These are phyloP conservation scores for Pharmacophagus antenor DNA, from an alignment of 2,888 invertebrate genomes.

Conservation along the genomic window DNA sequence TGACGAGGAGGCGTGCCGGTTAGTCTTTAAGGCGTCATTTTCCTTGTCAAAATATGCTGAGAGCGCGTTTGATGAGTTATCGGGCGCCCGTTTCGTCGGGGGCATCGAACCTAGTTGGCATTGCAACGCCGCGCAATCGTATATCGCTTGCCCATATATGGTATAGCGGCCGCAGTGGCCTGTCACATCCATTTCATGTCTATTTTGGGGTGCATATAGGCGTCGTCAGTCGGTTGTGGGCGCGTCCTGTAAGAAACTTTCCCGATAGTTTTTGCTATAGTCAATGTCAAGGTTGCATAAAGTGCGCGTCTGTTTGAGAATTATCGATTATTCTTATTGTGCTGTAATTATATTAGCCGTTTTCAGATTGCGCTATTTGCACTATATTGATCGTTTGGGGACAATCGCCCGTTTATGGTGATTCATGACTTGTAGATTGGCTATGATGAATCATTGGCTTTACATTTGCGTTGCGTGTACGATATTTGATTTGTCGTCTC, in stretches of 20 bases:
- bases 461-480: not conserved
- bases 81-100: conserved; percentile 51
- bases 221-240: conserved; percentile 40
- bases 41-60: conserved; percentile 33
- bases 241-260: conserved; percentile 39
- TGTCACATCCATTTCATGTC: conserved; percentile 60
- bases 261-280: conserved; percentile 32
- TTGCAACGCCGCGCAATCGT: conserved; percentile 76
- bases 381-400: conserved; percentile 30
- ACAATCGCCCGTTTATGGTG: conserved; percentile 24
- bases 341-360: conserved; percentile 10
- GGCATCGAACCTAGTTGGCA: conserved; percentile 71
- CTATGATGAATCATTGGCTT: conserved; percentile 24
- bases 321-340: conserved; percentile 24
- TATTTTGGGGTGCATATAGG: conserved; percentile 56
- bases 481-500: no score
- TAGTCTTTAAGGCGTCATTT: conserved; percentile 36
- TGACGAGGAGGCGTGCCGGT: conserved; percentile 47
- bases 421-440: conserved; percentile 22
- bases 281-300: conserved; percentile 60
- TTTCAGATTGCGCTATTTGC: conserved; percentile 35
- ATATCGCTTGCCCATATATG: conserved; percentile 76
- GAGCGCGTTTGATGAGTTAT: conserved; percentile 45
- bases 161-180: conserved; percentile 58
- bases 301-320: conserved; percentile 21